phyloP scores from a whole-genome alignment of 1,140 invertebrate genomes.

The Forficula auricularia region DNA sequence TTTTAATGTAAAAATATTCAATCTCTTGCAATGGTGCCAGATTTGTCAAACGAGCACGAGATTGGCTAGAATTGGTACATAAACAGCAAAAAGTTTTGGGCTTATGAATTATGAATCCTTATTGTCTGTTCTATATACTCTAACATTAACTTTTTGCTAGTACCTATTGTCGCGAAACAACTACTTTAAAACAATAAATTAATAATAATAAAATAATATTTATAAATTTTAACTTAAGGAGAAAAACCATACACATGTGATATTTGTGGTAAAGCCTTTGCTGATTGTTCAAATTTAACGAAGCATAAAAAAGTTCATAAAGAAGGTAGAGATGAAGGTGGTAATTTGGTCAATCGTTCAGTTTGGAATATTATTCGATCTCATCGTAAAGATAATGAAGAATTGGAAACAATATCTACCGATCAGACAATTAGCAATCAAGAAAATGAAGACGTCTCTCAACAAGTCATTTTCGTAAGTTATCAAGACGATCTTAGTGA shows the following conservation, averaged over 20 bases:
- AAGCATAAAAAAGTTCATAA: conserved; percentile 37
- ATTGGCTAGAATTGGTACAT: too few relatives aligned
- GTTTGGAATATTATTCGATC: conserved; percentile 15
- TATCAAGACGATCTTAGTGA: conserved; percentile 28
- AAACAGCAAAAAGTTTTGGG: too few relatives aligned
- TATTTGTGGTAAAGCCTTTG: conserved; percentile 55
- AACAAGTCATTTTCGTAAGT: conserved; percentile 31
- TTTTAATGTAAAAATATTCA: too few relatives aligned
- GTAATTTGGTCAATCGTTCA: conserved; percentile 9
- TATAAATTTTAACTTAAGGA: conserved; percentile 25
- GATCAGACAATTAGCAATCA: not conserved
- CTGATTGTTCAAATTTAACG: conserved; percentile 43
- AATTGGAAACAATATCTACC: not conserved
- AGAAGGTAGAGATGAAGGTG: conserved; percentile 5
- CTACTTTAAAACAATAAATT: too few relatives aligned
- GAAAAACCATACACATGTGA: conserved; percentile 63
- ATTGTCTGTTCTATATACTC: too few relatives aligned
- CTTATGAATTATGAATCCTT: too few relatives aligned
- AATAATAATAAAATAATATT: conserved; percentile 9
- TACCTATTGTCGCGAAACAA: too few relatives aligned
- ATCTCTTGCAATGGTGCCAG: too few relatives aligned
- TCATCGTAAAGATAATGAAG: conserved; percentile 1
- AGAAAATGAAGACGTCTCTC: conserved; percentile 17
- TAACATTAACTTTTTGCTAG: too few relatives aligned
- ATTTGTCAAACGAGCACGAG: too few relatives aligned